Evolutionary conservation across 2,797 vertebrate genomes (phyloP), one percentile per base, ranked within the genome.

Genomic region (Poecile montanus): DNA sequence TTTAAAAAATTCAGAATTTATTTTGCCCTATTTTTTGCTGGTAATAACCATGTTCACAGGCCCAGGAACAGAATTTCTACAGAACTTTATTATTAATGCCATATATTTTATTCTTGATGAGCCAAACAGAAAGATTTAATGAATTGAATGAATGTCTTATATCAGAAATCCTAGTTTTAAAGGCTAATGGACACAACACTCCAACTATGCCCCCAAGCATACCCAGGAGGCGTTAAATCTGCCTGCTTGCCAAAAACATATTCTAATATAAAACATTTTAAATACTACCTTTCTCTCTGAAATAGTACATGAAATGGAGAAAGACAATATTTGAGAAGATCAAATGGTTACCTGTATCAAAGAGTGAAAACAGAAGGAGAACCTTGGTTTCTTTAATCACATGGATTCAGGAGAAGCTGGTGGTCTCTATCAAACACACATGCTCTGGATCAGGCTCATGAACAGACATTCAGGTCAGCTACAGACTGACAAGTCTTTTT

Each of bases 351-450:
- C 3, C 38, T 42, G 5, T 50, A 65, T 45, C 18, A 57, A 77
- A 77, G 8, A 2, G 4, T 71, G 36, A 90, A 86, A 86, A 85
- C 17, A 11, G 12, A 60, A 56, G 22, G 84, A 88, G 34, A 51
- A 53, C 19, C 11, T 65, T 83, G 34, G 13, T 54, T 65, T 88
- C 25, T 16, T 50, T 47, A 15, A 40, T 87, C 53, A 42, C 18
- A 6, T 3, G 16, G 10, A 26, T 78, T 18, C 23, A 51, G 45
- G 20, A 67, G 20, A 78, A 58, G 25, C 14, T 72, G 17, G 4
- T 1, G 2, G 7, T 21, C 30, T 71, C 17, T 42, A 6, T 15
- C 4, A 0, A 25, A 7, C 8, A 54, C 10, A 42, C 2, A 1
- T 50, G 9, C 14, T 75, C 16, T 74, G 38, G 15, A 38, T 63